Base-by-base conservation (phyloP, 2,797 vertebrate species). In the Rhabdomys pumilio region DNA sequence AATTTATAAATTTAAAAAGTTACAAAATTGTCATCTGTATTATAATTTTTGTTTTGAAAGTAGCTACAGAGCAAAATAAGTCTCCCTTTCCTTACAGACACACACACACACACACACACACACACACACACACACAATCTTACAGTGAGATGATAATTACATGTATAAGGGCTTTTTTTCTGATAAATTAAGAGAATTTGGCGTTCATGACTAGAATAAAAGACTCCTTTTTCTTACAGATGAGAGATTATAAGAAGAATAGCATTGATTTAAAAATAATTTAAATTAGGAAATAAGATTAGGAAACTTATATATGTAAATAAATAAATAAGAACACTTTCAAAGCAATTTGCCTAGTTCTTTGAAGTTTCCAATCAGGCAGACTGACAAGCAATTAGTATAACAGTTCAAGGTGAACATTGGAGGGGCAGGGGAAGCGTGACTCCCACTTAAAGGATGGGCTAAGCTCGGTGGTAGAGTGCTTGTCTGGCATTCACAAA, bases 141-240 rank as follows among this genome's bases (percentile, higher is more conserved):
- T 73, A 77, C 77, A 63, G 57, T 38, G 53, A 91, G 34, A 20
- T 83, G 67, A 65, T 81, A n/a, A 53, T 59, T 41, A 79, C 65
- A 93, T 3, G 41, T 14, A 53, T 4, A 31, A 75, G 44, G 22
- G 80, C 75, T 53, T 53, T 50, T 50, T 26, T 88, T 93, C 29
- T 73, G 17, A 88, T 59, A 95, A 97, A 82, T 17, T 6, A 22
- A 59, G 15, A 87, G 24, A 80, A 72, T 34, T 95, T 91, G 90
- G 41, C 73, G 89, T 81, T 93, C 34, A 59, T 92, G 65, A 73
- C 34, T 34, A 82, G 29, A 72, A 91, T 41, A 59, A 86, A 85
- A 80, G 55, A 81, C 2, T 17, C 3, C 0, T n/a, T 92, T 93
- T 84, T 84, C 44, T 65, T 90, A 83, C 1, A 87, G 13, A 59